Evolutionary conservation across 1,140 invertebrate species (phyloP), one percentile per base, ranked within the genome.

Genomic region (Drosophila kepulauana): DNA sequence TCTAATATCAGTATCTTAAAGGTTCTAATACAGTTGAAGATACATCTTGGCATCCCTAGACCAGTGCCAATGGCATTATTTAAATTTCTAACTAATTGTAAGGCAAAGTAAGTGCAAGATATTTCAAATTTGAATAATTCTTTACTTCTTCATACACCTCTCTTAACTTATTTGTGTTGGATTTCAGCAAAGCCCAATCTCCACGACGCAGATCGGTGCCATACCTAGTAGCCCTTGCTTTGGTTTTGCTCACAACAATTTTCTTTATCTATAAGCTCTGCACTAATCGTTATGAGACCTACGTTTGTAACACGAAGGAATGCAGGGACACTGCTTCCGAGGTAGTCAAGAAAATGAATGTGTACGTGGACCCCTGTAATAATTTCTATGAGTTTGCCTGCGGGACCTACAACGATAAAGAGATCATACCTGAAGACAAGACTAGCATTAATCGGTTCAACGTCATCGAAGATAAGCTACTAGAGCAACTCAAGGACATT

Each of bases 351-450:
- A 96, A 96, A 79, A 96, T 97, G 94, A 96, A 97, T 76, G 85
- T 93, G 1, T 93, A 93, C 8, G 95, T 96, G 0, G 95, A 98
- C 82, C 98, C 98, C 0, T 99, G 98, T 86, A 95, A 98, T 69
- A 97, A 99, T 91, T 99, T 99, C 92, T 99, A 98, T 91, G 79
- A 87, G 72, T 98, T 97, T 76, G 94, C 97, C 0, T 98, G 97
- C 81, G 96, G 97, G 5, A 94, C 94, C 3, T 97, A 96, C 92
- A 91, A 96, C 3, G 94, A 95, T 64, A 95, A 94, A 43, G 95
- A 95, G 1, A 94, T 94, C 11, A 97, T 97, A 52, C 96, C 96
- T 0, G 96, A 97, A 69, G 96, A 97, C 82, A 96, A 96, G 91
- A 95, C 96, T 0, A 95, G 7, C 10, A 94, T 98, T 4, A 97